Conservation (phyloP, 1,140 invertebrate genomes). For the Drosophila willistoni region DNA sequence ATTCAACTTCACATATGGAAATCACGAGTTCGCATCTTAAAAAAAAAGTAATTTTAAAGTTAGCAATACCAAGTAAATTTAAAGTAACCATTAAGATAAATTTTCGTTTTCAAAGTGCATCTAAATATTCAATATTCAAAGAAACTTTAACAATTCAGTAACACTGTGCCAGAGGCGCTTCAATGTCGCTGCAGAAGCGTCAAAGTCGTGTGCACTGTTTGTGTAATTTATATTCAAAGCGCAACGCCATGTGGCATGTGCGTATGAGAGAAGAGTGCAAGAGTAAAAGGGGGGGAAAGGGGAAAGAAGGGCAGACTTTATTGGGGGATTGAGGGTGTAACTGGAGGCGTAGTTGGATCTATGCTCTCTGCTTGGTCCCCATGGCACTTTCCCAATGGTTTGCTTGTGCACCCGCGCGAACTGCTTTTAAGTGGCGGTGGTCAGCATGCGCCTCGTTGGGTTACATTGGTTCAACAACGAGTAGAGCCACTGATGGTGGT, state of each 20-base stretch:
- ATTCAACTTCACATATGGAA: no score
- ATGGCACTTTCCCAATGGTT: conserved; percentile 13
- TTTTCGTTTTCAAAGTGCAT: not conserved
- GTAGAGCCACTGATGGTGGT: conserved; percentile 3
- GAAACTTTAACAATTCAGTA: not conserved
- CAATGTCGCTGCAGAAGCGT: conserved; percentile 36
- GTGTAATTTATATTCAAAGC: conserved; percentile 81
- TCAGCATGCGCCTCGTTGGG: conserved; percentile 48
- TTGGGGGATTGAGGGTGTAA: conserved; percentile 6
- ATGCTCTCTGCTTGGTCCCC: conserved; percentile 1
- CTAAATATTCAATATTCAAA: not conserved
- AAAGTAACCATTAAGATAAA: no score
- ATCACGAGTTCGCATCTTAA: no score
- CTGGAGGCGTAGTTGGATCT: conserved; percentile 25
- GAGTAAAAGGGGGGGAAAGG: not conserved
- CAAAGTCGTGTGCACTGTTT: conserved; percentile 75
- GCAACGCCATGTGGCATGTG: conserved; percentile 49
- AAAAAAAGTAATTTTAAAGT: no score
- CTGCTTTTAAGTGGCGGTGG: conserved; percentile 69
- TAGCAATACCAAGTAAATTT: no score
- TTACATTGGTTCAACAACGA: conserved; percentile 33
- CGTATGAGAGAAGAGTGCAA: conserved; percentile 23
- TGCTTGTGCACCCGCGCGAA: conserved; percentile 45
- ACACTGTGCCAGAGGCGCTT: conserved; percentile 29
- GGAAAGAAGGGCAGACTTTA: no score